Evolutionary conservation across 2,888 invertebrate genomes (phyloP).

Genomic region (Helobdella robusta): DNA sequence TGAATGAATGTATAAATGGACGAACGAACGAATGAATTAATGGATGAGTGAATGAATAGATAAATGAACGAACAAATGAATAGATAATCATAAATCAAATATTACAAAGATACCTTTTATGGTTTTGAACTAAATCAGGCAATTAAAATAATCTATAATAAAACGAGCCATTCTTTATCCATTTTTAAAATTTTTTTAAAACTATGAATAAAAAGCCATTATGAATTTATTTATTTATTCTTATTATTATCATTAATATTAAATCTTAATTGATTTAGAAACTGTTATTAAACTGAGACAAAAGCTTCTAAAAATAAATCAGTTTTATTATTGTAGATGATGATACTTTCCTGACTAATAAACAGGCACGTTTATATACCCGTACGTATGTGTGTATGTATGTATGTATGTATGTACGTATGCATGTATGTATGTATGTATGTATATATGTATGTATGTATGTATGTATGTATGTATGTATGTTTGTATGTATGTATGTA

Average conservation of each 20-base stretch:
- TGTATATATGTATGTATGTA: constrained; percentile 20
- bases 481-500: constrained; percentile 20
- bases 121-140: too few relatives aligned
- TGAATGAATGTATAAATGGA: too few relatives aligned
- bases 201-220: not conserved
- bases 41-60: too few relatives aligned
- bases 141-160: too few relatives aligned
- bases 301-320: not conserved
- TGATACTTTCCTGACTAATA: not conserved
- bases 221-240: not conserved
- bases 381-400: constrained; percentile 7
- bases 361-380: not conserved
- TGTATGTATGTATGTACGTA: constrained; percentile 19
- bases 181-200: not conserved
- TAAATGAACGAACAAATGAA: too few relatives aligned
- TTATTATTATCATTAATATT: not conserved
- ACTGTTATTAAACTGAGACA: not conserved
- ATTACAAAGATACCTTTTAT: too few relatives aligned
- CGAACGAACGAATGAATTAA: too few relatives aligned
- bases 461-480: constrained; percentile 24
- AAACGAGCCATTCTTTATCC: too few relatives aligned
- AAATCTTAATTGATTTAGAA: not conserved
- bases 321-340: not conserved
- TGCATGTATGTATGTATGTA: constrained; percentile 18
- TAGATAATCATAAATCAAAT: too few relatives aligned